A percentile compares a stretch with the other conserved stretches of the same genome.
Conservation (phyloP, 2,888 invertebrate genomes). For the Clunio marinus region DNA sequence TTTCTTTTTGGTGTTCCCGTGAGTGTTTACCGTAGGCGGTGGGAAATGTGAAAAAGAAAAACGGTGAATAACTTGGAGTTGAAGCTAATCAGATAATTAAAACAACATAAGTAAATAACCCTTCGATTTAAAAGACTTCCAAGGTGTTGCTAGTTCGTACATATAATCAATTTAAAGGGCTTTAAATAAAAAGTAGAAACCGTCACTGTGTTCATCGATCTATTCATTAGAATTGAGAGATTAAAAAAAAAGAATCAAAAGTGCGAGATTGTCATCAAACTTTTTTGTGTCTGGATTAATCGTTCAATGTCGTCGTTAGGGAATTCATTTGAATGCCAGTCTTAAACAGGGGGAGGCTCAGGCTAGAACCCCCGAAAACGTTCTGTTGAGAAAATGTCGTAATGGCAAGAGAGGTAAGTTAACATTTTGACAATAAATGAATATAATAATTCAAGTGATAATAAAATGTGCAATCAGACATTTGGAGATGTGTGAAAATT, state of each 20-base stretch:
- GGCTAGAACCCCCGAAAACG: conserved; percentile 51
- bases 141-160: too few species aligned
- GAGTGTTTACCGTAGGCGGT: not conserved
- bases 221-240: not conserved
- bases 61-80: too few species aligned
- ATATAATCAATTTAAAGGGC: too few species aligned
- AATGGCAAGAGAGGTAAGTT: conserved; percentile 54
- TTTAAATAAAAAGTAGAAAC: too few species aligned
- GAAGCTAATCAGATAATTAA: too few species aligned
- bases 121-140: too few species aligned
- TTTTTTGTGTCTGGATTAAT: not conserved
- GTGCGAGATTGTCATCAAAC: conserved; percentile 1
- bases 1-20: conserved; percentile 12
- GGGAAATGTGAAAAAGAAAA: conserved; percentile 15
- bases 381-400: conserved; percentile 53
- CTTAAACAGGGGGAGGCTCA: conserved; percentile 44
- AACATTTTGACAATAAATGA: not conserved
- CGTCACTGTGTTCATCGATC: conserved; percentile 27
- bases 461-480: not conserved
- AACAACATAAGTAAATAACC: too few species aligned
- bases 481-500: not conserved
- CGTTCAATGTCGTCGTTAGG: not conserved
- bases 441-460: too few species aligned
- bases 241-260: not conserved
- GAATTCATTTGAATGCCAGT: not conserved